Percentiles rank a stretch among this genome's conserved stretches.
Evolutionary conservation across 64 coral and sea anemone species (phyloP).

Genomic region (Montipora cactus): DNA sequence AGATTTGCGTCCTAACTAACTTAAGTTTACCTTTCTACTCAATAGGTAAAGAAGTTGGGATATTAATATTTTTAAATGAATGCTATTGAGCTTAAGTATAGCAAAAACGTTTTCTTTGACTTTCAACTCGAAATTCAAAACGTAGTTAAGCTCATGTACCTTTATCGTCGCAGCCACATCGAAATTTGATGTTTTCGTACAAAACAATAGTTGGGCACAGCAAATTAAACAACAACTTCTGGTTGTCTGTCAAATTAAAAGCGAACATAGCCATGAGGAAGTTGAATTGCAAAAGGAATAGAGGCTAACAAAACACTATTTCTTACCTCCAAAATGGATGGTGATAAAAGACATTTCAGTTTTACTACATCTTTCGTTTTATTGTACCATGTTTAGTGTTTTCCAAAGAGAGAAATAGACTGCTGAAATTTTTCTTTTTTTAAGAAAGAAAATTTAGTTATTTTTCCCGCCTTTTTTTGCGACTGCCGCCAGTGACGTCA

Average conservation of each 20-base stretch:
- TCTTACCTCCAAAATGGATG: conserved; percentile 49
- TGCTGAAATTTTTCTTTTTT: too few relatives aligned
- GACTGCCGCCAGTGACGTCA: conserved; percentile 1
- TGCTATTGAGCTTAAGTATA: too few relatives aligned
- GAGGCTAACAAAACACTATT: neutral
- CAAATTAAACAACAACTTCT: conserved; percentile 54
- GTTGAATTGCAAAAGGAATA: neutral
- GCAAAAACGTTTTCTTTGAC: too few relatives aligned
- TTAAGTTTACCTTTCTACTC: too few relatives aligned
- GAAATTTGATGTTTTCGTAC: conserved; percentile 65
- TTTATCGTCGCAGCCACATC: conserved; percentile 42
- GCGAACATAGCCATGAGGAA: neutral
- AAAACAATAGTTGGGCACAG: conserved; percentile 43
- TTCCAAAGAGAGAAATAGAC: neutral
- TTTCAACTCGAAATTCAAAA: too few relatives aligned
- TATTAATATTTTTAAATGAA: too few relatives aligned
- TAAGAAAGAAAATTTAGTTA: neutral
- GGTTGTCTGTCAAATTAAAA: conserved; percentile 28
- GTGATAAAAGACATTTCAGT: conserved; percentile 38
- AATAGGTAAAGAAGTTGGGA: too few relatives aligned
- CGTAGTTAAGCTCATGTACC: neutral
- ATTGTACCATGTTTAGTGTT: neutral
- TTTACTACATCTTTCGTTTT: neutral
- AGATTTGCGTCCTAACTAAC: too few relatives aligned
- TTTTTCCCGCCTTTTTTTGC: conserved; percentile 20